Base-by-base conservation (phyloP, 2,797 vertebrate species). In the Pempheris klunzingeri region DNA sequence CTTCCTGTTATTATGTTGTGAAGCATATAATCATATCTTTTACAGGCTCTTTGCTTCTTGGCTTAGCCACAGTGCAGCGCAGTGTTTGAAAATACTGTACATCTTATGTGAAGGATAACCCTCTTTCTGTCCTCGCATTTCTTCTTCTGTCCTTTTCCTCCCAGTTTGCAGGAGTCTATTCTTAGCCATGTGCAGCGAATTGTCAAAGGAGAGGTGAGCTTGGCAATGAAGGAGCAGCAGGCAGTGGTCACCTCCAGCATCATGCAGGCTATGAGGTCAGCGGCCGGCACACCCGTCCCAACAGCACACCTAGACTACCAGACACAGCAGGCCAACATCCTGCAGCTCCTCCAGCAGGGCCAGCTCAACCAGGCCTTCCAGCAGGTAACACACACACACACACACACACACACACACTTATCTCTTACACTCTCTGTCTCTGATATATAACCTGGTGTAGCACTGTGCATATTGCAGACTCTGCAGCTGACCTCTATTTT, bases 341-440 rank as follows among this genome's bases (percentile, higher is more conserved):
- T 99, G 73, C 97, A 98, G 91, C 94, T 99, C 49, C 95, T 99
- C 32, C 98, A 99, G 92, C 98, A 99, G 91, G 98, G 98, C 76
- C 97, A 98, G 78, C 96, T 99, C 90, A 99, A 99, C 87, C 97
- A 99, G 92, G 98, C 98, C 78, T 99, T 99, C 89, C 97, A 99
- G 91, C 97, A 99, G 97, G 98, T 99, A 94, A 74, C 22, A 39
- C 26, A 3, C 58, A 38, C 71, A 32, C 28, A 57, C 32, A 36
- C 28, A 2, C 34, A 24, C 64, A 6, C 53, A 28, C 7, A 24
- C 32, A 26, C 20, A 32, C 14, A 24, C 24, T n/a, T n/a, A n/a
- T n/a, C n/a, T n/a, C n/a, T n/a, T n/a, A n/a, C n/a, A n/a, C n/a
- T n/a, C n/a, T n/a, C n/a, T n/a, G n/a, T n/a, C n/a, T n/a, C n/a